phyloP scores from a whole-genome alignment of 2,888 invertebrate genomes.

The Dusona sp. region DNA sequence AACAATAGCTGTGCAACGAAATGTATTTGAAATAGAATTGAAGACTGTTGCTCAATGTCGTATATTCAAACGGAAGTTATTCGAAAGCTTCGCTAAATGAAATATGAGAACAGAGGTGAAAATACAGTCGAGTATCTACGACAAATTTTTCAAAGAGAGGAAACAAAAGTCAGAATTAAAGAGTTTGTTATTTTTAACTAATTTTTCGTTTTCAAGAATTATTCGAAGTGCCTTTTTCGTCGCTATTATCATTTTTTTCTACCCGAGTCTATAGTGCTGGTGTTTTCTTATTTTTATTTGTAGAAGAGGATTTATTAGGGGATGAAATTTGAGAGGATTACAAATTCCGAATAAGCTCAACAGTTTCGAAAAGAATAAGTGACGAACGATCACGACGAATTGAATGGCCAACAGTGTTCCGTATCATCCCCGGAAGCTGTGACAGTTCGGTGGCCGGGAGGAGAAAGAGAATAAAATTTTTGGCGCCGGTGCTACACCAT shows the following conservation, averaged over 20 bases:
- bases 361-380: not conserved
- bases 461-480: slow-evolving; percentile 39
- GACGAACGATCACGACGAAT: not conserved
- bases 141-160: not conserved
- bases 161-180: not conserved
- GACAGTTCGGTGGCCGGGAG: not conserved
- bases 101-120: not conserved
- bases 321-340: not conserved
- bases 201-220: not conserved
- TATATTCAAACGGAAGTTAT: not conserved
- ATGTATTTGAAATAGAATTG: not conserved
- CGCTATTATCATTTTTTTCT: not conserved
- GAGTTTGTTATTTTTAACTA: not conserved
- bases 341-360: not conserved
- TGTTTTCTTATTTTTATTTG: not conserved
- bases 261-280: not conserved
- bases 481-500: slow-evolving; percentile 4
- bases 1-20: not conserved
- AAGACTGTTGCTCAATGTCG: not conserved
- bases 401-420: not conserved
- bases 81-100: not conserved
- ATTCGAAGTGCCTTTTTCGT: not conserved
- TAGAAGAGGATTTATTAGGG: not conserved
- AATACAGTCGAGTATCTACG: not conserved
- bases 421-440: not conserved